Evolutionary conservation across 2,888 invertebrate species (phyloP).

Genomic region (Athalia circularis): DNA sequence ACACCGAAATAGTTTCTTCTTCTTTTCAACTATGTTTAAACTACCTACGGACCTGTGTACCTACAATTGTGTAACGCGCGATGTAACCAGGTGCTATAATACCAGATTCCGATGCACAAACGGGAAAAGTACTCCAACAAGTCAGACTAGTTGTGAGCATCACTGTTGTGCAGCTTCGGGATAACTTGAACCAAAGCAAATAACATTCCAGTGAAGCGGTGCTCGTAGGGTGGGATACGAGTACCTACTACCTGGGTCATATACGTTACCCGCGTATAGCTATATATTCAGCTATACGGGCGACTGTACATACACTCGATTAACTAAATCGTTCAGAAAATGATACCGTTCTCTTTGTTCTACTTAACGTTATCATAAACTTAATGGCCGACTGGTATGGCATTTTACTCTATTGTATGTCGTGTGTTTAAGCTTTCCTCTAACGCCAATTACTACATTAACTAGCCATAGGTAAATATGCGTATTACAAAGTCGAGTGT

Average conservation of each 20-base stretch:
- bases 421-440: constrained; percentile 14
- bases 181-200: constrained; percentile 31
- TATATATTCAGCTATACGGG: no score
- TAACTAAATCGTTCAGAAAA: constrained; percentile 67
- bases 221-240: constrained; percentile 20
- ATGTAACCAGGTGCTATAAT: background rate
- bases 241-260: constrained; percentile 1
- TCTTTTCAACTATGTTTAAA: background rate
- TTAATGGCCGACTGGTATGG: constrained; percentile 47
- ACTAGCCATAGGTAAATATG: background rate
- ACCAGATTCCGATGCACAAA: constrained; percentile 16
- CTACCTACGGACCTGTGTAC: background rate
- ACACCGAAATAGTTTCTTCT: background rate
- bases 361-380: constrained; percentile 64
- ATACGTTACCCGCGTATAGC: constrained; percentile 18
- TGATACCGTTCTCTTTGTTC: constrained; percentile 60
- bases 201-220: constrained; percentile 26
- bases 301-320: constrained; percentile 54
- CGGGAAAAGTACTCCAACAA: constrained; percentile 16
- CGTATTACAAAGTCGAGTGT: no score
- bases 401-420: constrained; percentile 18
- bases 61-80: background rate
- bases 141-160: background rate
- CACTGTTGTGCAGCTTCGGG: constrained; percentile 15
- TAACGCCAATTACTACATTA: constrained; percentile 29